Evolutionary conservation across 2,797 vertebrate species (phyloP), one percentile per base, ranked within the genome.

Genomic region (Craterocephalus amniculus): DNA sequence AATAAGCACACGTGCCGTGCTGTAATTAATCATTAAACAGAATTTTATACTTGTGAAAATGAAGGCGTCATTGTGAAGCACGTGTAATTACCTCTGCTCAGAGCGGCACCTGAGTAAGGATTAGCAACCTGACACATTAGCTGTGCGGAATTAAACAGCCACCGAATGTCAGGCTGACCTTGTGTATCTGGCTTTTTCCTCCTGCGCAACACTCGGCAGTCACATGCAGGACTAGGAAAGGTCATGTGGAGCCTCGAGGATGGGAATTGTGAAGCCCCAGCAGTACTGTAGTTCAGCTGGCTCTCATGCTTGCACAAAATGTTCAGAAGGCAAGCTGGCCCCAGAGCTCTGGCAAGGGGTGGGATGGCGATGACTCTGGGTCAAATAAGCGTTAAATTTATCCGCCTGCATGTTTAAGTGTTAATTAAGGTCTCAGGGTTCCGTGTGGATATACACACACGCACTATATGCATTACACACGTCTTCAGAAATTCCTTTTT

Each of bases 211-310:
- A 72, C 70, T 80, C 70, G 11, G 6, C 64, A 49, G 63, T 60
- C 58, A 64, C 48, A 49, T 52, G 71, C 62, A 69, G 20, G 52
- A 68, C 54, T 6, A 12, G 27, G 14, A 88, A 91, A 92, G 79
- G 77, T 88, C 70, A 78, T 52, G 22, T 4, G 51, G 70, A 63
- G 73, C 71, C 55, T 75, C 49, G n/a, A 49, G 63, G 76, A 82
- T 78, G 72, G 65, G 81, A 83, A 87, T 62, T 66, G 77, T 67
- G 67, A 69, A 59, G 64, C 73, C 87, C 67, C 70, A 43, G 67
- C 77, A 70, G 79, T 84, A 60, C 64, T 82, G 83, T 78, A 80
- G 84, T 86, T 81, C 72, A 65, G 71, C 51, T 62, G 54, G 74
- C 45, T 80, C n/a, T 74, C 43, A 63, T 52, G 29, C 68, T 70